phyloP scores from a whole-genome alignment of 2,888 invertebrate species.

The Nipponacmea schrenckii region DNA sequence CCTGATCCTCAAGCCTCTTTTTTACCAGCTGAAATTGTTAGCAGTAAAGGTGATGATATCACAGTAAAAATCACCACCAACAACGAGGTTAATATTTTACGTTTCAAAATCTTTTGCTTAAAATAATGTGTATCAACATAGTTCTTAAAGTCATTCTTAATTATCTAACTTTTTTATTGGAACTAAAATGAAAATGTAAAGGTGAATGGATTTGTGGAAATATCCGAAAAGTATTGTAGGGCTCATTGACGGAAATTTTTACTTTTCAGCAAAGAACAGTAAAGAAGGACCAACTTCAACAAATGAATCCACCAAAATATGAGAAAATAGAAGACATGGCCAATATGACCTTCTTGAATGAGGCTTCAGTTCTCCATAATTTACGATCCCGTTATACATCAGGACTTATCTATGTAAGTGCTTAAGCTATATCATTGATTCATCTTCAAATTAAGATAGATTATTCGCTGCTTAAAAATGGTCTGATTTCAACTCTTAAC shows the following conservation, averaged over 20 bases:
- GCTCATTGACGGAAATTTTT: too few relatives aligned
- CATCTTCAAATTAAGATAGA: too few relatives aligned
- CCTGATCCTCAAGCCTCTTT: not conserved
- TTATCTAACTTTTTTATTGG: too few relatives aligned
- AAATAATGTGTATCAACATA: too few relatives aligned
- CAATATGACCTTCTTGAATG: slow-evolving; percentile 65
- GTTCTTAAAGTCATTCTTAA: too few relatives aligned
- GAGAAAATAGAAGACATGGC: slow-evolving; percentile 66
- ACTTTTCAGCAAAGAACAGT: slow-evolving; percentile 80
- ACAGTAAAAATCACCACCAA: not conserved
- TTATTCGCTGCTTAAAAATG: too few relatives aligned
- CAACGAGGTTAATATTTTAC: not conserved
- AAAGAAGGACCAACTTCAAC: slow-evolving; percentile 71
- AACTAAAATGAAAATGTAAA: not conserved
- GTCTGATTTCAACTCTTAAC: too few relatives aligned
- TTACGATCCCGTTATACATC: slow-evolving; percentile 55
- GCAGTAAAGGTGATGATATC: not conserved
- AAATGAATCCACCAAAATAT: slow-evolving; percentile 67
- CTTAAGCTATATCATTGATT: too few relatives aligned
- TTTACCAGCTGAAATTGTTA: not conserved
- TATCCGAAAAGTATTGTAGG: too few relatives aligned
- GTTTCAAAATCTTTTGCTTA: too few relatives aligned
- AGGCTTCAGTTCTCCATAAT: slow-evolving; percentile 63
- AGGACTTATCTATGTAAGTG: slow-evolving; percentile 62
- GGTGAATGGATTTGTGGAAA: too few relatives aligned